Evolutionary conservation across 1,140 invertebrate genomes (phyloP).

Genomic region (Bombus waltoni): DNA sequence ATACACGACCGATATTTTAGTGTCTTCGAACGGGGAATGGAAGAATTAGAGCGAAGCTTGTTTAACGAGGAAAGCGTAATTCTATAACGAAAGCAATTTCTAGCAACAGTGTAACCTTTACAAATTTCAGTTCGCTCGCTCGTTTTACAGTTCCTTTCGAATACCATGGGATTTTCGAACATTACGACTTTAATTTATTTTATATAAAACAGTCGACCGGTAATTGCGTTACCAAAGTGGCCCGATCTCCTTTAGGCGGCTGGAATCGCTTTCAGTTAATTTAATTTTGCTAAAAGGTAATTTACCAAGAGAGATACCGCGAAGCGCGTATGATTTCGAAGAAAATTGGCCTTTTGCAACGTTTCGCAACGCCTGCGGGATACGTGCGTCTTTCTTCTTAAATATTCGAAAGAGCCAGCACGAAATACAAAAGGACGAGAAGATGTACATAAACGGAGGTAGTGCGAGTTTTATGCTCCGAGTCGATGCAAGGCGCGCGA

Average conservation of each 20-base stretch:
- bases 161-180: not conserved
- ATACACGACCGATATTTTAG: rapidly evolving
- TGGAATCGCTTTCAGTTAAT: not conserved
- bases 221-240: not conserved
- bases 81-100: not conserved
- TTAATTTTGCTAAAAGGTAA: not conserved
- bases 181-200: not conserved
- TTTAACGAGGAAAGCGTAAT: not conserved
- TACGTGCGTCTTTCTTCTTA: not conserved
- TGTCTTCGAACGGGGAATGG: rapidly evolving
- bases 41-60: no score
- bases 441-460: not conserved
- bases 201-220: not conserved
- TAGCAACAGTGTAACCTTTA: not conserved
- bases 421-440: not conserved
- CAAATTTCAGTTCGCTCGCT: not conserved
- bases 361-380: not conserved
- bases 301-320: no score
- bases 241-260: no score
- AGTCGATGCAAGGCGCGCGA: no score
- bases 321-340: no score
- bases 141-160: not conserved
- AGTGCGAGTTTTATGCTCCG: not conserved
- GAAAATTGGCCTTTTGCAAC: not conserved
- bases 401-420: not conserved